A percentile compares a stretch with the other conserved stretches of the same genome.
These are phyloP conservation scores for Apis mellifera DNA, from an alignment of 1,140 invertebrate species.

Conservation along the genomic window Amel_HAv3.1 CM009935.2:13769501-13770000, in stretches of 20 bases:
- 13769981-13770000: slow-evolving; percentile 63
- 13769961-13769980: slow-evolving; percentile 76
- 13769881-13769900: slow-evolving; percentile 13
- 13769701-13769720: no score
- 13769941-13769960: slow-evolving; percentile 75
- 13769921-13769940: slow-evolving; percentile 69
- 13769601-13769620: not conserved
- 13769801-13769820: not conserved
- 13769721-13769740: no score
- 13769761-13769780: no score
- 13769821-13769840: slow-evolving; percentile 10
- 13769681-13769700: no score
- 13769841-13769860: not conserved
- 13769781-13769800: not conserved
- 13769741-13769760: not conserved
- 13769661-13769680: no score
- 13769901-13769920: slow-evolving; percentile 52
- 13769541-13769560: not conserved
- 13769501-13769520: not conserved
- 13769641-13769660: no score
- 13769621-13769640: not conserved
- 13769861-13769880: slow-evolving; percentile 19
- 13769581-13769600: not conserved
- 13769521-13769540: not conserved
- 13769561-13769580: not conserved